phyloP scores from a whole-genome alignment of 1,140 invertebrate species.

The Zelostemma sp. region DNA sequence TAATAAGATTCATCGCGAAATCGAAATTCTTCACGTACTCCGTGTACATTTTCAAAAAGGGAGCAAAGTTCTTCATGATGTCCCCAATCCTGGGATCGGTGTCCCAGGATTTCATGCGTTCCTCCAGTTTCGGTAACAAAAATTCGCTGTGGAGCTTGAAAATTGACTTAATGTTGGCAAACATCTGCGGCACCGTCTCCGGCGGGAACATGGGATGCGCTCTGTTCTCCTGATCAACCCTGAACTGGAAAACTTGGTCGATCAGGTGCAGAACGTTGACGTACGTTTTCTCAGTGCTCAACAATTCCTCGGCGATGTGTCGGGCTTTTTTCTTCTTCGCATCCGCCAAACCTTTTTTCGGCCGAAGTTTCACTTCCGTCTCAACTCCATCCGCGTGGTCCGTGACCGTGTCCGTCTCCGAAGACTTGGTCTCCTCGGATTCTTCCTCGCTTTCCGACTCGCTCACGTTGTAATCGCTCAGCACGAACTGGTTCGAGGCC shows the following conservation, averaged over 20 bases:
- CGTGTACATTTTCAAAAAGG: slow-evolving; percentile 82
- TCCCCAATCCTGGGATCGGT: slow-evolving; percentile 76
- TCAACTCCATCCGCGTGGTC: slow-evolving; percentile 44
- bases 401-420: slow-evolving; percentile 55
- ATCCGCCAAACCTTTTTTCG: slow-evolving; percentile 41
- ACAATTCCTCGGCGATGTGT: slow-evolving; percentile 77
- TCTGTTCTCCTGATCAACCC: slow-evolving; percentile 68
- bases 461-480: slow-evolving; percentile 60
- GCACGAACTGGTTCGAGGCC: slow-evolving; percentile 52
- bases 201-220: slow-evolving; percentile 69
- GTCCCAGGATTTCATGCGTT: slow-evolving; percentile 75
- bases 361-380: slow-evolving; percentile 36
- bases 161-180: slow-evolving; percentile 71
- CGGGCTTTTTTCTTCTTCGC: slow-evolving; percentile 67
- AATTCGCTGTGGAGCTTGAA: slow-evolving; percentile 78
- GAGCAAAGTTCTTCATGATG: slow-evolving; percentile 82
- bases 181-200: slow-evolving; percentile 63
- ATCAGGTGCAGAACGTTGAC: slow-evolving; percentile 79
- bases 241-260: slow-evolving; percentile 75
- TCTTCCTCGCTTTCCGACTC: slow-evolving; percentile 69
- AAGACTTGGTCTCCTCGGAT: slow-evolving; percentile 60
- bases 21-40: slow-evolving; percentile 81
- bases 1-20: slow-evolving; percentile 74
- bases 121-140: slow-evolving; percentile 76
- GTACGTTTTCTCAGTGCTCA: slow-evolving; percentile 79